Percentiles rank a stretch among this genome's conserved stretches.
Evolutionary conservation across 2,888 invertebrate species (phyloP).

Genomic region (Seira sanloemensis): DNA sequence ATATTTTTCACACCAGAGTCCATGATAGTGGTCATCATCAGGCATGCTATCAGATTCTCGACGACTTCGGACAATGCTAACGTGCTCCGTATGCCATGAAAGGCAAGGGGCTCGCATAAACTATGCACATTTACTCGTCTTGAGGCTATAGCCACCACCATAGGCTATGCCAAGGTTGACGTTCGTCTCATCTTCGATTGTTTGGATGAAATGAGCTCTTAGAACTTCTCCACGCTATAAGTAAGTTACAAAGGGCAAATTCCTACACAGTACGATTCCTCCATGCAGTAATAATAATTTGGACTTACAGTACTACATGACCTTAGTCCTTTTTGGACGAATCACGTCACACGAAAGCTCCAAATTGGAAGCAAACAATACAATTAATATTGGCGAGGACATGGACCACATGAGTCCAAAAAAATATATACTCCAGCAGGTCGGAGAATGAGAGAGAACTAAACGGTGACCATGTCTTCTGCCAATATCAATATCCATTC

Average conservation of each 20-base stretch:
- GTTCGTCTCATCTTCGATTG: slow-evolving; percentile 34
- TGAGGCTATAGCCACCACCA: too few species aligned
- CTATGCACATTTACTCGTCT: too few species aligned
- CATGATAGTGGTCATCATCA: slow-evolving; percentile 23
- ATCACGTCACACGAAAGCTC: too few species aligned
- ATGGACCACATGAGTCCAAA: slow-evolving; percentile 19
- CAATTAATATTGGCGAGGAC: slow-evolving; percentile 47
- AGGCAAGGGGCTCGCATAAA: slow-evolving; percentile 48
- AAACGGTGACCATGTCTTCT: not conserved
- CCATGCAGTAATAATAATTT: too few species aligned
- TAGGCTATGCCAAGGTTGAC: slow-evolving; percentile 55
- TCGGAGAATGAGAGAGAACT: not conserved
- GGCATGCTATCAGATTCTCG: slow-evolving; percentile 49
- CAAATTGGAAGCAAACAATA: slow-evolving; percentile 3
- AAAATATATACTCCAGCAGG: not conserved
- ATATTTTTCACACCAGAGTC: slow-evolving; percentile 31
- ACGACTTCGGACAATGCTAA: slow-evolving; percentile 53
- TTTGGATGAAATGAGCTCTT: not conserved
- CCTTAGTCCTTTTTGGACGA: too few species aligned
- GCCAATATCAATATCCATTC: not conserved
- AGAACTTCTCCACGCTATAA: too few species aligned
- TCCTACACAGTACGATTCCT: too few species aligned
- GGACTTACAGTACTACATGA: too few species aligned
- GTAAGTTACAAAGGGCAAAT: too few species aligned
- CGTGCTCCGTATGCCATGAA: slow-evolving; percentile 55